Evolutionary conservation across 1,140 invertebrate genomes (phyloP).

Genomic region (Drosophila orena): DNA sequence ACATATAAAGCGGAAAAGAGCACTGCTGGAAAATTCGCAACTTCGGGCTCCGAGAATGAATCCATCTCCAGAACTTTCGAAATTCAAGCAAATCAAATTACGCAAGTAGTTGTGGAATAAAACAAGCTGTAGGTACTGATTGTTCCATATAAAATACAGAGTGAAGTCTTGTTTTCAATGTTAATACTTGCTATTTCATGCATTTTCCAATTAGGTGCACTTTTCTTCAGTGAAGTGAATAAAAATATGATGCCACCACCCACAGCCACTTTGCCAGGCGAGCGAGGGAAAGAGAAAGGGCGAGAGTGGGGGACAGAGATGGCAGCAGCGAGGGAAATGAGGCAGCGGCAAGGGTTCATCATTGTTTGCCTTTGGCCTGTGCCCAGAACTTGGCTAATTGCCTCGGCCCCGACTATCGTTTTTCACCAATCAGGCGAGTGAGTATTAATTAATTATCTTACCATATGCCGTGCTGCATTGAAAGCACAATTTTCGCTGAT

Average conservation of each 20-base stretch:
- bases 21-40: neutral
- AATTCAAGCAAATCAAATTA: no score
- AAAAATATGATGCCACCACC: conserved; percentile 35
- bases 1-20: conserved; percentile 3
- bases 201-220: neutral
- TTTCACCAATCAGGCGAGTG: conserved; percentile 68
- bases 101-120: no score
- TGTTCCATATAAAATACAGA: no score
- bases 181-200: neutral
- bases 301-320: conserved; percentile 1
- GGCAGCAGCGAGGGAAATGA: conserved; percentile 2
- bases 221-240: conserved; percentile 30
- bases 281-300: neutral
- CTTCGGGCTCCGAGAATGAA: neutral
- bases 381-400: conserved; percentile 67
- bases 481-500: conserved; percentile 65
- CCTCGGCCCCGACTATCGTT: conserved; percentile 50
- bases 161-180: no score
- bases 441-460: conserved; percentile 73
- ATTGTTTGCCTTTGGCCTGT: conserved; percentile 50
- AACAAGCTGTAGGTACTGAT: no score
- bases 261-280: conserved; percentile 26
- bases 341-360: conserved; percentile 42
- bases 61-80: no score
- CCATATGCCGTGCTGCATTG: conserved; percentile 68